Evolutionary conservation across 2,113 vertebrate species (phyloP).

Genomic region (Coreoperca whiteheadi): DNA sequence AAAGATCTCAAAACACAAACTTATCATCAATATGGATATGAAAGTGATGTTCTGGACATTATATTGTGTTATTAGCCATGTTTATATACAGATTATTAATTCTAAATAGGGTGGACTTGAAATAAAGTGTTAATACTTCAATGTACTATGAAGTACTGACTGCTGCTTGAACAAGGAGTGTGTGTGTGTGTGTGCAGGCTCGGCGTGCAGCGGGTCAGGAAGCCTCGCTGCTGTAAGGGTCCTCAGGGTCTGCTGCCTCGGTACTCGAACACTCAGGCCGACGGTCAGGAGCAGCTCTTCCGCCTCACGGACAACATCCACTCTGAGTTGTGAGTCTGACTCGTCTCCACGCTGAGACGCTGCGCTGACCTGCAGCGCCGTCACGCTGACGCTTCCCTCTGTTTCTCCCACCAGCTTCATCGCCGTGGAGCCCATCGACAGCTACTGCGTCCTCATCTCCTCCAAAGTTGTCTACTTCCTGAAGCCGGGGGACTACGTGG

Average conservation of each 20-base stretch:
- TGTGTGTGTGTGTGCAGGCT: slow-evolving; percentile 79
- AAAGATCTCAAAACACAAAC: too few relatives aligned
- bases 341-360: neutral
- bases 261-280: slow-evolving; percentile 89
- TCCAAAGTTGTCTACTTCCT: slow-evolving; percentile 97
- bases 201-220: slow-evolving; percentile 88
- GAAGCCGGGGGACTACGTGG: slow-evolving; percentile 87
- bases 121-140: too few relatives aligned
- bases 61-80: too few relatives aligned
- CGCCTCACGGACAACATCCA: slow-evolving; percentile 94
- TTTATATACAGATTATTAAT: too few relatives aligned
- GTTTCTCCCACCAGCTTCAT: slow-evolving; percentile 88
- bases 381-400: neutral
- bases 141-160: neutral
- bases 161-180: neutral
- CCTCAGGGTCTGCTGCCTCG: slow-evolving; percentile 94
- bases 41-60: too few relatives aligned
- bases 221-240: slow-evolving; percentile 93
- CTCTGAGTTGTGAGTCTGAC: slow-evolving; percentile 93
- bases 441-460: slow-evolving; percentile 96
- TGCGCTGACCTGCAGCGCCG: neutral
- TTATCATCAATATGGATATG: too few relatives aligned
- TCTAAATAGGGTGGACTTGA: too few relatives aligned
- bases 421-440: slow-evolving; percentile 93
- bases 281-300: slow-evolving; percentile 97